phyloP scores from a whole-genome alignment of 2,797 vertebrate species.

The Austrolebias charrua region DNA sequence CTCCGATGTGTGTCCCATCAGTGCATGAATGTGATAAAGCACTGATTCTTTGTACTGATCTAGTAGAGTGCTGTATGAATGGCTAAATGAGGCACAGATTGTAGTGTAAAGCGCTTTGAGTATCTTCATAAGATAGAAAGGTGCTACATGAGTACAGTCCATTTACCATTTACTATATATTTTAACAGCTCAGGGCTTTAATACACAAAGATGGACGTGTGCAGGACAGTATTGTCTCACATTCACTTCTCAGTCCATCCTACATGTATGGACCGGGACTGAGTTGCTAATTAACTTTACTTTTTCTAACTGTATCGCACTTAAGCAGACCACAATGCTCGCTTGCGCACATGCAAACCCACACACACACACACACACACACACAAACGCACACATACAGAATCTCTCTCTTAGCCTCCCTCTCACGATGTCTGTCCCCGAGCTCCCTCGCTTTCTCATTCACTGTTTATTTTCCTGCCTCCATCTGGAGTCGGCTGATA shows the following conservation, averaged over 20 bases:
- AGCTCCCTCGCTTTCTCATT: constrained; percentile 62
- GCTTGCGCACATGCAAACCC: constrained; percentile 33
- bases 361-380: constrained; percentile 46
- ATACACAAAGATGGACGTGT: constrained; percentile 34
- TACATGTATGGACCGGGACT: constrained; percentile 73
- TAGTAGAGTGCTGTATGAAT: too few species aligned
- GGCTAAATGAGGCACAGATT: too few species aligned
- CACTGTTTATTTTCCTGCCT: constrained; percentile 86
- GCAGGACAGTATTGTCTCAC: constrained; percentile 27
- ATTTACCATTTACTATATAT: constrained; percentile 8
- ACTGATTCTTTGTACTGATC: too few species aligned
- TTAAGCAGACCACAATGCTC: constrained; percentile 51
- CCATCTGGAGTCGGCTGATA: constrained; percentile 94
- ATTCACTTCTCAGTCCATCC: constrained; percentile 29
- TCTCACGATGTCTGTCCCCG: constrained; percentile 69
- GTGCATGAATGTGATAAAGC: too few species aligned
- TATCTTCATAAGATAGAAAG: too few species aligned
- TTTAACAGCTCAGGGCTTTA: constrained; percentile 21
- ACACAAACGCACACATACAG: constrained; percentile 45
- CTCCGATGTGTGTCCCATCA: too few species aligned
- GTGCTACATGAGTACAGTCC: too few species aligned
- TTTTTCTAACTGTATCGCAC: constrained; percentile 75
- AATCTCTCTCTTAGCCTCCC: constrained; percentile 60
- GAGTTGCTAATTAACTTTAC: constrained; percentile 82
- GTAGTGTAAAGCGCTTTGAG: too few species aligned